Evolutionary conservation across 2,797 vertebrate species (phyloP), one percentile per base, ranked within the genome.

Genomic region (Catostomus latipinnis): DNA sequence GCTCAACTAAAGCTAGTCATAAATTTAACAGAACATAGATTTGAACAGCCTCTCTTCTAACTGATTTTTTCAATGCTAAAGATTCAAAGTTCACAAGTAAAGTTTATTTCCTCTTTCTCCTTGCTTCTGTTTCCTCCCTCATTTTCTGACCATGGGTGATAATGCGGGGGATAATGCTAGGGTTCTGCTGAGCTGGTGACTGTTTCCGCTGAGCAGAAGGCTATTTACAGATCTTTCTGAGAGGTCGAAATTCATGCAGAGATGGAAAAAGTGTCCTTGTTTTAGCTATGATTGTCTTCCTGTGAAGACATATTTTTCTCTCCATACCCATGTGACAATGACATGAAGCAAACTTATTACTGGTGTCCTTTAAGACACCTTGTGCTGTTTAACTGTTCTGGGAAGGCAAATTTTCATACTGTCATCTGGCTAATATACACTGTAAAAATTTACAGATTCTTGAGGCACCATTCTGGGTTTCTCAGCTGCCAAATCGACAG

Each of bases 201-300:
- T 60, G 53, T 80, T 84, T 80, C 84, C 78, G 82, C 71, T 52
- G 84, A 81, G 84, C 63, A 77, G 65, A 78, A 78, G 76, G 70
- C 85, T 86, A 87, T 86, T 89, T 89, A 71, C 83, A 86, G 78
- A 86, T 87, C 84, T 82, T 83, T 83, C 78, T 3, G 48, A 72
- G 68, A 71, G 83, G 85, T 88, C 76, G 50, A 67, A 78, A 84
- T 83, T 88, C 85, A 83, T 61, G 34, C 62, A 68, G 86, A 74
- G 76, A 61, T 61, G 66, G 78, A 83, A 83, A 81, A 79, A 81
- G 80, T 60, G 70, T 72, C 87, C 86, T 84, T 87, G 81, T 87
- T 86, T 86, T 73, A 78, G 77, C 84, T 81, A 81, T 65, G 72
- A 76, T 72, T 50, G 75, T 67, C 81, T 83, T 82, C 81, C 85